Base-by-base conservation (phyloP, 2,888 invertebrate genomes). In the Scelioninae gen. 2 region DNA sequence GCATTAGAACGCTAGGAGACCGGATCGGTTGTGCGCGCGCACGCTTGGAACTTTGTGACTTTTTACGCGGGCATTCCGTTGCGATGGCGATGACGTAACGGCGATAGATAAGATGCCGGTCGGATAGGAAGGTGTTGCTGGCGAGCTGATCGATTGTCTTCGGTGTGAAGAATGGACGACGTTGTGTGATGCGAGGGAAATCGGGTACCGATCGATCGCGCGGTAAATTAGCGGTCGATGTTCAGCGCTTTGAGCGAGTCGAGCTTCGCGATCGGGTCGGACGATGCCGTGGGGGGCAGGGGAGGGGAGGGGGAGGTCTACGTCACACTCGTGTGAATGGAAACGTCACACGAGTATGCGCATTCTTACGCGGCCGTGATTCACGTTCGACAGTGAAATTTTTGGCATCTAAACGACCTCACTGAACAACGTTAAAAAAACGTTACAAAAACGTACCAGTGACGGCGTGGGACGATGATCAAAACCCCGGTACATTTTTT, bases 1-100 rank as follows among this genome's bases (percentile, higher is more conserved):
- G 67, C 69, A 73, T 75, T 73, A 67, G 72, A 74, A 46, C 25
- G 69, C 53, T 70, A 50, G 43, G 52, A 46, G 39, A 39, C 35
- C 35, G 43, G 64, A 53, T 67, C n/a, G n/a, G n/a, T n/a, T n/a
- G n/a, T n/a, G n/a, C n/a, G n/a, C 52, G 25, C 7, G 45, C 16
- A 57, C 33, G 10, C 37, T 33, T 57, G 58, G 37, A 55, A 41
- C 58, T 39, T 64, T 10, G 33, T n/a, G 10, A 37, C 45, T 39
- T 72, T 65, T 65, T 55, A 60, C 46, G 41, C 60, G 33, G 52
- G 58, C 41, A 65, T 41, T 64, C 33, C 22, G 16, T 63, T 63
- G 68, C 52, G 45, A 50, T 22, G n/a, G 7, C 48, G 48, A 25
- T 67, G 61, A 57, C 61, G 67, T 37, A 73, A 73, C 11, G n/a